Evolutionary conservation across 2,888 invertebrate genomes (phyloP), one percentile per base, ranked within the genome.

Genomic region (Tetranychus truncatus): DNA sequence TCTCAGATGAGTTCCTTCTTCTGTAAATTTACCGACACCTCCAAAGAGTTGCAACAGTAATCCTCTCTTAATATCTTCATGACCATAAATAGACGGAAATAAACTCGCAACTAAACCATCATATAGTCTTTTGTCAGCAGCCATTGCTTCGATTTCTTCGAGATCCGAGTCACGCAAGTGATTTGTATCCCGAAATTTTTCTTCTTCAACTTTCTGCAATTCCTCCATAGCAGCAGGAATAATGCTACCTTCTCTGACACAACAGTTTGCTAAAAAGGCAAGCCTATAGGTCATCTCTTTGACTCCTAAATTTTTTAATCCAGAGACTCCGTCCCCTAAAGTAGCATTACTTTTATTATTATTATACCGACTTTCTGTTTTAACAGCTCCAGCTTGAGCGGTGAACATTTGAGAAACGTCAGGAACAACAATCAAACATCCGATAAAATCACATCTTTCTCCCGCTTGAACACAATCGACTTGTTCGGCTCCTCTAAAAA

Each of bases 91-190:
- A 69, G 95, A 90, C 0, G 99, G 96, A 81, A 99, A 99, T 72
- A 99, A 85, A 81, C 93, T 91, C 74, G 88, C 87, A 71, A 93
- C 92, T 75, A 99, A 85, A 83, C 99, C 95, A 79, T 89, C 87
- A 83, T 94, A 95, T 0, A 99, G 84, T 79, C 85, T 84, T 82
- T 90, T 91, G 82, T 99, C 99, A 75, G 90, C 88, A n/a, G 92
- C 92, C 96, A 97, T 97, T 81, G 93, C 91, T 81, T 93, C 95
- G 76, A 97, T 89, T 84, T 91, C 92, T 81, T 96, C 95, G 34
- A 88, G 88, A 76, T 91, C 91, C 6, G 11, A n/a, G 20, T 24
- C 18, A n/a, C 11, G 11, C 1, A 20, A 9, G 69, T 75, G 72
- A 46, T 75, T 75, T 65, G 46, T 75, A 5, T 21, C 45, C 8